Evolutionary conservation across 2,113 vertebrate genomes (phyloP), one percentile per base, ranked within the genome.

Genomic region (Pituophis catenifer): DNA sequence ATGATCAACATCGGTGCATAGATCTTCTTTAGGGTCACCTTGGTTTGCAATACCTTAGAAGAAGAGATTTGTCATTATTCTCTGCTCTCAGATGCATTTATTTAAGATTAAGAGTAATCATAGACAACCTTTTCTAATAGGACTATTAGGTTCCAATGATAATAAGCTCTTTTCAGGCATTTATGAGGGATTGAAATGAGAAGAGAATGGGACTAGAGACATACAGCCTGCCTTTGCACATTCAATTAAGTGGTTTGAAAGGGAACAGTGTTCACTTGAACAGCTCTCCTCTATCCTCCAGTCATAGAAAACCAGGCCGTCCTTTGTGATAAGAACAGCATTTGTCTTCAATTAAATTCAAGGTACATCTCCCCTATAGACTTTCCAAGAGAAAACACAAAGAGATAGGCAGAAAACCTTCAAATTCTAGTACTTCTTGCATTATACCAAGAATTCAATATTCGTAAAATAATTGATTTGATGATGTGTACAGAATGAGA

Each of bases 1-100:
- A 92, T 23, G 0, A 86, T 96, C 97, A 91, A 89, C 97, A 89
- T 86, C 89, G 15, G 92, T 86, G 92, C 95, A 33, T 4, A 57
- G 91, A 58, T 50, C 29, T 59, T 93, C 92, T 89, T 93, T 52
- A 10, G 89, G 88, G 21, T 95, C 95, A 85, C 44, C 21, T 5
- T 19, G 70, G 86, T 96, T 90, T 88, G 95, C 86, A 86, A 91
- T 6, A 26, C 58, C 98, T 98, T 86, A 91, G 53, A 92, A 55
- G 21, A 95, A 95, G 96, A 91, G 65, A 91, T 57, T 19, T 29
- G 57, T 93, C 90, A 90, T 86, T 62, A 38, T 52, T 90, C 21
- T 24, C 52, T 44, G 33, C 17, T 81, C 33, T 81, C 70, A 81
- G 2, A 81, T 38, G 70, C 70, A 81, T 15, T 81, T 81, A 38